Evolutionary conservation across 2,113 vertebrate genomes (phyloP), one percentile per base, ranked within the genome.

Genomic region (Cottus gobio): DNA sequence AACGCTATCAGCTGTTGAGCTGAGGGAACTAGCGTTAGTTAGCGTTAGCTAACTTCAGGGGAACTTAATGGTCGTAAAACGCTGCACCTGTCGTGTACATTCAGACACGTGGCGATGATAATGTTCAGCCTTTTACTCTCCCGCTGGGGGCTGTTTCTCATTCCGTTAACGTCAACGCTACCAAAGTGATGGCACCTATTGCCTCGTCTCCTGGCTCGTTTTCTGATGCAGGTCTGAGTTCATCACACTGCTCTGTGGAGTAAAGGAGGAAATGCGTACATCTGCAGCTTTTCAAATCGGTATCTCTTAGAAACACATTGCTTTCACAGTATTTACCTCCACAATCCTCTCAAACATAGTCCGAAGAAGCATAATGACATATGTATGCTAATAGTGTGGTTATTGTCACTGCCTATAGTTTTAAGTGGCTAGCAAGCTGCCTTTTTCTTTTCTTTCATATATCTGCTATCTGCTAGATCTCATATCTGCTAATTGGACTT

Each of bases 401-500:
- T 52, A 46, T 69, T 60, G 39, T 72, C 63, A 52, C 8, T 28
- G n/a, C 37, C 0, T 30, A 20, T 15, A 34, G 42, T 62, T 71
- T 30, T 58, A 50, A 24, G 9, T 71, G 15, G 20, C 57, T 8
- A 20, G 7, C 18, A 28, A 46, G 6, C 5, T 71, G 65, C 4
- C 31, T 4, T 48, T 71, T 62, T 8, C 10, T 20, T 5, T 57
- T 70, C 24, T 4, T 39, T 31, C 7, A 20, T 1, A 10, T 0
- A 13, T 63, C 22, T 42, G 16, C 24, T 61, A 3, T 62, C 24
- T 39, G 22, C 20, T 24, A 24, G 7, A 57, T 7, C 20, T 70
- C 6, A 56, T 22, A 57, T 69, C 71, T 80, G 6, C 54, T 79
- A 70, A 80, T 52, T 84, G 36, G 58, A 37, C 28, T 73, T 18